Percentiles rank a stretch among this genome's conserved stretches.
Evolutionary conservation across 1,140 invertebrate species (phyloP).

Genomic region (Caerostris extrusa): DNA sequence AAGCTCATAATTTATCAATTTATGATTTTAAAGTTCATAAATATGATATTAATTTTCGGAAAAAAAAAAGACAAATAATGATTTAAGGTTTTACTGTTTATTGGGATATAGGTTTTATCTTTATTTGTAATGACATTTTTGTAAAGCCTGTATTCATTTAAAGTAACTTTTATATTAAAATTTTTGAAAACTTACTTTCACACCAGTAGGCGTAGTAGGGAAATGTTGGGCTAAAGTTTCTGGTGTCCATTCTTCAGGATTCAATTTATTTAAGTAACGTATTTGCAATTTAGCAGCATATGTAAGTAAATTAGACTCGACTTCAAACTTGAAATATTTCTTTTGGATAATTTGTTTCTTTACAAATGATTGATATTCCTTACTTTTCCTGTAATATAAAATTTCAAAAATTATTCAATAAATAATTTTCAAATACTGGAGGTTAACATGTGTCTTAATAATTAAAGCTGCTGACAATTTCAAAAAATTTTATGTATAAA

Average conservation of each 20-base stretch:
- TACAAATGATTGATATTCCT: slow-evolving; percentile 81
- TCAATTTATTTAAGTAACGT: slow-evolving; percentile 85
- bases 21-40: not conserved
- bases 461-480: no score
- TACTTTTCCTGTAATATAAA: slow-evolving; percentile 77
- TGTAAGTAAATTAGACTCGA: slow-evolving; percentile 88
- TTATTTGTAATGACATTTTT: not conserved
- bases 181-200: slow-evolving; percentile 70
- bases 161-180: not conserved
- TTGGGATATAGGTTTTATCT: not conserved
- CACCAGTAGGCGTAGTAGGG: slow-evolving; percentile 84
- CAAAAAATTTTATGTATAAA: no score
- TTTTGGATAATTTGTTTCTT: slow-evolving; percentile 85
- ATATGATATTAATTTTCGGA: not conserved
- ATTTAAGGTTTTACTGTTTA: not conserved
- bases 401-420: no score
- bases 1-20: not conserved
- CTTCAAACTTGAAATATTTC: slow-evolving; percentile 88
- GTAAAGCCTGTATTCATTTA: not conserved
- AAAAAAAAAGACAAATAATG: not conserved
- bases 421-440: no score
- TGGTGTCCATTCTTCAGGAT: slow-evolving; percentile 88
- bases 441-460: no score
- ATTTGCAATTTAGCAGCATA: slow-evolving; percentile 93
- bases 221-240: slow-evolving; percentile 89